These are phyloP conservation scores for Lepidotrigona ventralis DNA, from an alignment of 1,140 invertebrate species.

Conservation along the genomic window DNA sequence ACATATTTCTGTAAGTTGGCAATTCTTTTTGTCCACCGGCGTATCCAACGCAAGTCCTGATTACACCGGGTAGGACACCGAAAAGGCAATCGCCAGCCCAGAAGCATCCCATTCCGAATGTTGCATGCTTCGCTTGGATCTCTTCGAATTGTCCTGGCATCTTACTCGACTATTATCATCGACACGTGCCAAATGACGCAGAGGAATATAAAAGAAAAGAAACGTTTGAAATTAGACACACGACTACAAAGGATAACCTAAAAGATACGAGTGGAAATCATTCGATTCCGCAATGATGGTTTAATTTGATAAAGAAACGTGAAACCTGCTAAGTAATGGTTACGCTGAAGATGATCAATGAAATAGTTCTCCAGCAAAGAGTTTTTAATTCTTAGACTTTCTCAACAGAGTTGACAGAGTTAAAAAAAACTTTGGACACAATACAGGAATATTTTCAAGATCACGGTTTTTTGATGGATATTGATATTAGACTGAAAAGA, in stretches of 20 bases:
- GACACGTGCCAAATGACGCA: background rate
- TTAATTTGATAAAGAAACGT: conserved; percentile 18
- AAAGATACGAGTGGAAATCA: background rate
- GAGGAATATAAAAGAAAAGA: conserved; percentile 1
- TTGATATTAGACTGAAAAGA: background rate
- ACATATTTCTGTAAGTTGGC: conserved; percentile 94
- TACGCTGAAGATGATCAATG: background rate
- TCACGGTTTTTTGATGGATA: background rate
- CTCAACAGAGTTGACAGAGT: no score
- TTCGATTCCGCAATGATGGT: background rate
- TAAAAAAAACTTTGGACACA: background rate
- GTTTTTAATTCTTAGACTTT: background rate
- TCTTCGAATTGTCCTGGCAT: conserved; percentile 78
- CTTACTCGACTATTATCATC: conserved; percentile 45
- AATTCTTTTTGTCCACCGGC: conserved; percentile 90
- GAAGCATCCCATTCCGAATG: conserved; percentile 98
- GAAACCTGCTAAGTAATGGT: conserved; percentile 41
- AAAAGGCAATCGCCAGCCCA: conserved; percentile 97
- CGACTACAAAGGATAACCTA: background rate
- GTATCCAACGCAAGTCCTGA: conserved; percentile 97
- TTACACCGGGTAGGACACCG: conserved; percentile 90
- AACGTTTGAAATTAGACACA: background rate
- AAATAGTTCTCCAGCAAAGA: background rate
- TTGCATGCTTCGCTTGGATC: conserved; percentile 83
- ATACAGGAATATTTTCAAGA: background rate